Conservation (phyloP, 2,113 vertebrate species). For the Dasyornis broadbenti region DNA sequence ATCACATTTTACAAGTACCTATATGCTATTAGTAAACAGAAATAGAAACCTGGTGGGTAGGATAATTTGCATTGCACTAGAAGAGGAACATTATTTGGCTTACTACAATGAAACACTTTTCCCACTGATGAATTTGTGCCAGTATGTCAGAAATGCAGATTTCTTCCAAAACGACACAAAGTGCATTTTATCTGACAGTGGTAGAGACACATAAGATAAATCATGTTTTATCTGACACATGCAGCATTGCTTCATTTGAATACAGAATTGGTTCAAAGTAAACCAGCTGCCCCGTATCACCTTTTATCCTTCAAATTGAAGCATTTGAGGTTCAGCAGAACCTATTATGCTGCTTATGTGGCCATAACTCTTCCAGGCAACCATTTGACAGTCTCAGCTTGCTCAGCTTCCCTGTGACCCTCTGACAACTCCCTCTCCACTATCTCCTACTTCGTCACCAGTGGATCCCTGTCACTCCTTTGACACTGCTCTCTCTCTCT, state of each 20-base stretch:
- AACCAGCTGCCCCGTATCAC: constrained; percentile 7
- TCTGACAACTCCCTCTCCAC: neutral
- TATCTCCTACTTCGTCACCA: neutral
- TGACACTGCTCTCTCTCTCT: neutral
- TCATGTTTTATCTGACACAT: constrained; percentile 51
- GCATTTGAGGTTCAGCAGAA: constrained; percentile 18
- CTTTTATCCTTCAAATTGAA: neutral
- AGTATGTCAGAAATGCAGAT: neutral
- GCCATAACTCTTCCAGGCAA: constrained; percentile 30
- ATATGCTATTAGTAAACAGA: neutral
- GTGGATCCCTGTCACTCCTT: neutral
- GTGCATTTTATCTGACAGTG: constrained; percentile 14
- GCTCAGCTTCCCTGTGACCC: neutral
- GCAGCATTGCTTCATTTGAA: constrained; percentile 51
- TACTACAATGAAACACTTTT: constrained; percentile 30
- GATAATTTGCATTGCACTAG: neutral
- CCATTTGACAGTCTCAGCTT: neutral
- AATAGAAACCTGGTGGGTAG: neutral
- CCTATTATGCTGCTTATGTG: constrained; percentile 3
- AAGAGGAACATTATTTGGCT: neutral
- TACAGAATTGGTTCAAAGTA: constrained; percentile 40
- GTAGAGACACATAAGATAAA: constrained; percentile 19
- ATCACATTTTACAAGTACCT: neutral
- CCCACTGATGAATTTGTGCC: constrained; percentile 21
- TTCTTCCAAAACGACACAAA: constrained; percentile 22